These are phyloP conservation scores for Agonopterix subpropinquella DNA, from an alignment of 2,888 invertebrate genomes.

Conservation along the genomic window DNA sequence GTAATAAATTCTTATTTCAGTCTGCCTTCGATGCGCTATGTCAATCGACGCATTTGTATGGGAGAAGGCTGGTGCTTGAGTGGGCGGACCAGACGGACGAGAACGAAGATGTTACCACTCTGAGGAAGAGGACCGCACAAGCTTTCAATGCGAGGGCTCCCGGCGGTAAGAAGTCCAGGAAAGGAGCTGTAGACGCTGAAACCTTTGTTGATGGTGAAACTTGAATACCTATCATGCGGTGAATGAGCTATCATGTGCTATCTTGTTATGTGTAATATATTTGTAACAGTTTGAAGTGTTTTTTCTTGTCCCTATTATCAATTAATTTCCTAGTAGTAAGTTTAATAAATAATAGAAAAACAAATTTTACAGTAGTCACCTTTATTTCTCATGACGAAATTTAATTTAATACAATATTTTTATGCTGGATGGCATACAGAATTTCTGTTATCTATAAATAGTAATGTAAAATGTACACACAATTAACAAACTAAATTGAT, in stretches of 20 bases:
- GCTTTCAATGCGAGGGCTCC: conserved; percentile 52
- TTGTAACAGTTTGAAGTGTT: too few species aligned
- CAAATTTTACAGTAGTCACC: conserved; percentile 3
- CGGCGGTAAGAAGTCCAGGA: conserved; percentile 65
- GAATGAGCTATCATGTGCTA: too few species aligned
- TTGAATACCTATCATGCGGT: background rate
- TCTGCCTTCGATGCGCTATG: conserved; percentile 94
- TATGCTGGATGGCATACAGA: conserved; percentile 9
- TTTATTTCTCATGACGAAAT: conserved; percentile 9
- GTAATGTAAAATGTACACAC: background rate
- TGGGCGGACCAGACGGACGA: conserved; percentile 89
- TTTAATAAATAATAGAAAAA: background rate
- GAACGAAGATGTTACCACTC: conserved; percentile 83
- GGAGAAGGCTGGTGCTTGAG: conserved; percentile 94
- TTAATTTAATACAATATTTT: conserved; percentile 6
- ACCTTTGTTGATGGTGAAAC: conserved; percentile 43
- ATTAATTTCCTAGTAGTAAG: too few species aligned
- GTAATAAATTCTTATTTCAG: conserved; percentile 56
- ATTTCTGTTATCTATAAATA: background rate
- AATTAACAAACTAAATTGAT: background rate
- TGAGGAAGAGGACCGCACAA: conserved; percentile 90
- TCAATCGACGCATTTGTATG: conserved; percentile 98
- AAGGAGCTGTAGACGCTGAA: conserved; percentile 62
- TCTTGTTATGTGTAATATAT: background rate
- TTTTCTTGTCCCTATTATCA: too few species aligned